A percentile compares a stretch with the other conserved stretches of the same genome.
Conservation (phyloP, 1,140 invertebrate species). For the Meloidogyne hapla region DNA sequence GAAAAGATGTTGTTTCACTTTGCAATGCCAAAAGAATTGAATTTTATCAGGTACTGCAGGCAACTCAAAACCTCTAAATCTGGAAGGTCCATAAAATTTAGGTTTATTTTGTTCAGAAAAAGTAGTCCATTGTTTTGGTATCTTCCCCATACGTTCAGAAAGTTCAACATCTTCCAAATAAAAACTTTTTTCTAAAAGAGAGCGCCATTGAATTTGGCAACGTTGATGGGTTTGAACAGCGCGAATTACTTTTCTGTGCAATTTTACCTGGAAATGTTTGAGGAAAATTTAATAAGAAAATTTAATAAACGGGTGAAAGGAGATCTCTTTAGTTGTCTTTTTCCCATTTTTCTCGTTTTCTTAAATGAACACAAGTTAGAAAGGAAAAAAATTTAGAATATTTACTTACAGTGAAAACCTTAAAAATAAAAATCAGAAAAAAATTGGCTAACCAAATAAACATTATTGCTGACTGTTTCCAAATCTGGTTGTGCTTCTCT, state of each 20-base stretch:
- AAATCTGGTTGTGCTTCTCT: slow-evolving; percentile 6
- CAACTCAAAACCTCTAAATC: not conserved
- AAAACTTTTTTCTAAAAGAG: slow-evolving; percentile 76
- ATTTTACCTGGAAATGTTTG: slow-evolving; percentile 64
- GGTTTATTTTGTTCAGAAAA: not conserved
- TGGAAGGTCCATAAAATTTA: not conserved
- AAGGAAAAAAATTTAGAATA: too few relatives aligned
- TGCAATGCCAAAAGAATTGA: slow-evolving; percentile 49
- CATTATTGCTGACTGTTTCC: slow-evolving; percentile 18
- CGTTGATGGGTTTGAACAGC: slow-evolving; percentile 67
- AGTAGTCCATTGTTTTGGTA: slow-evolving; percentile 37
- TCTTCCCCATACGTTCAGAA: slow-evolving; percentile 41
- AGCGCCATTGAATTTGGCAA: slow-evolving; percentile 86
- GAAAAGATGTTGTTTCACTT: slow-evolving; percentile 38
- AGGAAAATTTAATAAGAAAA: not conserved
- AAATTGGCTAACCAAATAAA: slow-evolving; percentile 42
- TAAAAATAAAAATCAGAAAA: too few relatives aligned
- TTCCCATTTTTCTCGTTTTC: too few relatives aligned
- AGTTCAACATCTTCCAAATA: slow-evolving; percentile 78
- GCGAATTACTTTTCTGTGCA: slow-evolving; percentile 74
- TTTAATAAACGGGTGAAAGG: too few relatives aligned
- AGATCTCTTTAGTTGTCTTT: too few relatives aligned
- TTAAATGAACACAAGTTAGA: too few relatives aligned
- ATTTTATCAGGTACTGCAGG: not conserved
- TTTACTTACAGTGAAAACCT: too few relatives aligned